Evolutionary conservation across 1,140 invertebrate species (phyloP).

Genomic region (Solen grandis): DNA sequence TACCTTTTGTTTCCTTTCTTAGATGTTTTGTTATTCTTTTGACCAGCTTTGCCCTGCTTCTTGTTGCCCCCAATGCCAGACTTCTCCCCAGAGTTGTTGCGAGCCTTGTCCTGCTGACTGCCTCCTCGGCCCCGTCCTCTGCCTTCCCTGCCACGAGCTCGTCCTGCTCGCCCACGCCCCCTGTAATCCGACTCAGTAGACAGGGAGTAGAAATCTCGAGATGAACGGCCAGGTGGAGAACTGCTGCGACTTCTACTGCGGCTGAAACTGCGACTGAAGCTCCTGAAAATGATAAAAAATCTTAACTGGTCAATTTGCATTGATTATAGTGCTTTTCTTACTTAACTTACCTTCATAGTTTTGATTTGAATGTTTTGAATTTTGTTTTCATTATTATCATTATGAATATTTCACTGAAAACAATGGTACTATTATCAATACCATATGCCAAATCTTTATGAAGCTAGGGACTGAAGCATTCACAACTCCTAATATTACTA

Average conservation of each 20-base stretch:
- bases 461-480: too few relatives aligned
- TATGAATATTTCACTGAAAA: too few relatives aligned
- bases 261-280: background rate
- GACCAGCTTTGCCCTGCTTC: constrained; percentile 36
- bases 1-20: constrained; percentile 20
- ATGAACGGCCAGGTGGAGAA: constrained; percentile 12
- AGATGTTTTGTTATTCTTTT: constrained; percentile 59
- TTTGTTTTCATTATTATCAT: too few relatives aligned
- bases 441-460: too few relatives aligned
- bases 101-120: constrained; percentile 27
- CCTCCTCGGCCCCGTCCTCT: constrained; percentile 55
- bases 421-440: too few relatives aligned
- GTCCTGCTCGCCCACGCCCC: constrained; percentile 56
- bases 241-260: constrained; percentile 46
- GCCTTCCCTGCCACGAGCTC: constrained; percentile 55
- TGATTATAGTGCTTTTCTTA: too few relatives aligned
- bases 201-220: constrained; percentile 10
- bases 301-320: too few relatives aligned
- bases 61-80: constrained; percentile 17
- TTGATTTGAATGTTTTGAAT: too few relatives aligned
- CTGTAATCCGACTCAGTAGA: constrained; percentile 9
- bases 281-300: background rate
- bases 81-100: constrained; percentile 24
- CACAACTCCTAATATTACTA: too few relatives aligned
- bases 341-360: too few relatives aligned